Evolutionary conservation across 2,113 vertebrate species (phyloP), one percentile per base, ranked within the genome.

Genomic region (Passer domesticus): DNA sequence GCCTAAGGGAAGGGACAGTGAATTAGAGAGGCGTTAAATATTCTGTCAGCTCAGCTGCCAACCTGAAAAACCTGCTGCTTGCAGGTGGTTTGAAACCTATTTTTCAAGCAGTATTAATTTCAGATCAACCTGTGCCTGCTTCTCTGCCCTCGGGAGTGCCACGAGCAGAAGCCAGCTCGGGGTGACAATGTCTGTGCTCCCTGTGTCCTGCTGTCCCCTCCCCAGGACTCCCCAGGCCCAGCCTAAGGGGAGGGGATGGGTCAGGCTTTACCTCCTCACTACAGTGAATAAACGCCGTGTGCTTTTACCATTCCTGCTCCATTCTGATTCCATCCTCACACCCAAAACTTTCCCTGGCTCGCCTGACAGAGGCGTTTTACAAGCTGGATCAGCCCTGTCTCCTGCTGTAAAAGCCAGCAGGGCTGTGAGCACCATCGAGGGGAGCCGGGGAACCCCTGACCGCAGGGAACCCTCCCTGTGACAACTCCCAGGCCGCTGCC

Each of bases 221-320:
- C 14, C 11, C 0, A 1, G 63, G 27, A 7, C 27, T 23, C 35
- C 74, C 53, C 1, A 0, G 15, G 27, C 68, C 23, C 4, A 44
- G 27, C 43, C 68, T 49, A 25, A 59, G 24, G 4, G 22, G 76
- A 81, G 33, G 21, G 73, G 79, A 46, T 1, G 11, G 18, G n/a
- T 49, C 69, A 30, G 28, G 30, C 49, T 82, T 44, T 46, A 66
- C 27, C 55, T 50, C 44, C 79, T 80, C 14, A 0, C 55, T 41
- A 0, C 10, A 15, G 44, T 27, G 83, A 39, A 72, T 33, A 83
- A 74, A 84, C 4, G 3, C 18, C 2, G 3, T 13, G 25, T 47
- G 62, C 23, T 49, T 82, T 86, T 37, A 47, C 72, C 79, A n/a
- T 46, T 63, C 75, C 59, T 31, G 49, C 2, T 47, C 69, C 73